Evolutionary conservation across 2,888 invertebrate species (phyloP), one percentile per base, ranked within the genome.

Genomic region (Cylloceria caligata): DNA sequence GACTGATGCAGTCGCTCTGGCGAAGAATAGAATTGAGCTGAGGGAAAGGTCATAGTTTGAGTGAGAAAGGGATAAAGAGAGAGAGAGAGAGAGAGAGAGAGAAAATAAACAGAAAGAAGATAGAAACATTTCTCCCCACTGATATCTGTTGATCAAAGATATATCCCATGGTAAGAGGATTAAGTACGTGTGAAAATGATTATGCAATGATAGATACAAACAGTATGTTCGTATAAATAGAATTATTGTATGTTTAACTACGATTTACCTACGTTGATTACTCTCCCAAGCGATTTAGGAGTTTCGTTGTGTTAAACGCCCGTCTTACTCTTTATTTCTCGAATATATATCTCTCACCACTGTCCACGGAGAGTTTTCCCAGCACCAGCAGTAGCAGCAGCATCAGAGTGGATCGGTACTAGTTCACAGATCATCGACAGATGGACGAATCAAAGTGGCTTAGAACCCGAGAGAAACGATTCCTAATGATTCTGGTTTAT

Each of bases 1-100:
- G 86, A 86, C 86, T 83, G 74, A 71, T 78, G 75, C 75, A 79
- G 81, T 81, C 69, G 75, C 3, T 60, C 60, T 60, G 36, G 36
- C 34, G 34, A 80, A 79, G 72, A 60, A 73, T 47, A 47, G 69
- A 72, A 60, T 24, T 24, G 52, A 39, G 11, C 55, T 42, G 16
- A 69, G 74, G 49, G 75, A 72, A 69, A 74, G 77, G 75, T 76
- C 75, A 76, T 67, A 76, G 68, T 60, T 60, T 45, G 30, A 57
- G 60, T 57, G 36, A 77, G 67, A 80, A 13, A n/a, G 60, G 24
- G n/a, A 57, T 27, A 67, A 47, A 77, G 67, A 80, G 16, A n/a
- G 60, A 52, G n/a, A 57, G 55, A 34, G 39, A 72, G 78, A 62
- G 45, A 42, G 60, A 49, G 52, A 52, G 72, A 21, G 64, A 30